Conservation (phyloP, 2,113 vertebrate species). For the Eonycteris spelaea region DNA sequence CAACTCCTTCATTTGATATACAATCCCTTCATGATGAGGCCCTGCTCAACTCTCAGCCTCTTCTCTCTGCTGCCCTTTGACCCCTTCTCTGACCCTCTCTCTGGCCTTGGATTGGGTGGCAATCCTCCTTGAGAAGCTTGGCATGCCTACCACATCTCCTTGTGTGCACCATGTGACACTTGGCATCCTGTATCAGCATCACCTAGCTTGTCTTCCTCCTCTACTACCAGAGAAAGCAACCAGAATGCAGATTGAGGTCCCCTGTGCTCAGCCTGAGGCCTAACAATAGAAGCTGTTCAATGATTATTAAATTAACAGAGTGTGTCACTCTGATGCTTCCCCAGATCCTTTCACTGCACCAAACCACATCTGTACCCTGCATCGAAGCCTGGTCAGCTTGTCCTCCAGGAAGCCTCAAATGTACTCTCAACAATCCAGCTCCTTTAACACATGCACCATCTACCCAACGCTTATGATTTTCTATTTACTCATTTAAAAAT, state of each 20-base stretch:
- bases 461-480: neutral
- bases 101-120: neutral
- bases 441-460: neutral
- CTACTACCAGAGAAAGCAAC: neutral
- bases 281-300: conserved; percentile 21
- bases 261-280: conserved; percentile 15
- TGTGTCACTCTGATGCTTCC: neutral
- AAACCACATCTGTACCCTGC: neutral
- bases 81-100: neutral
- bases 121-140: neutral
- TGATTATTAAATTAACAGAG: neutral
- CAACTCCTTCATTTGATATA: neutral
- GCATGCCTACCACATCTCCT: neutral
- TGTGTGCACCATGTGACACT: neutral
- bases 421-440: neutral
- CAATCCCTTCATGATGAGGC: neutral
- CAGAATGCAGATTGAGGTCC: neutral
- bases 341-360: neutral
- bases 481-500: neutral
- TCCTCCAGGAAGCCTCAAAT: neutral
- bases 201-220: conserved; percentile 29
- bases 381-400: neutral
- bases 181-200: neutral
- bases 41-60: neutral
- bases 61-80: neutral